These are phyloP conservation scores for Teinopalpus imperialis DNA, from an alignment of 2,888 invertebrate genomes.

Conservation along the genomic window DNA sequence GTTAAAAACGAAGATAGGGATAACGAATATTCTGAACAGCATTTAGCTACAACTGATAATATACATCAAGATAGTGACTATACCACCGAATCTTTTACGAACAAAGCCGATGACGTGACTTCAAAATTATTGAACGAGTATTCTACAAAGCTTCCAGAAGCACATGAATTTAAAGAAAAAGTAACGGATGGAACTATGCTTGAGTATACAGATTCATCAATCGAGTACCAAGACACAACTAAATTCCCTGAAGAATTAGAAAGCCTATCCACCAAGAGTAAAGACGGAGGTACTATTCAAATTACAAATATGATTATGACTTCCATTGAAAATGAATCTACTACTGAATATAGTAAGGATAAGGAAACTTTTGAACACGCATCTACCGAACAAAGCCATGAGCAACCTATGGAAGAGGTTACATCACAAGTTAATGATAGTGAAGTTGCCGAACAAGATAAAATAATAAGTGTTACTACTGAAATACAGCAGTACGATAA, in stretches of 20 bases:
- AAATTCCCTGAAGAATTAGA: neutral
- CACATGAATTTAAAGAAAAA: slow-evolving; percentile 5
- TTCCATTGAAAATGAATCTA: neutral
- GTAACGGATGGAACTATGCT: neutral
- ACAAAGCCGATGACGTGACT: neutral
- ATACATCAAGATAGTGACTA: neutral
- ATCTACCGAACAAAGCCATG: slow-evolving; percentile 9
- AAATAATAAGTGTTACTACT: slow-evolving; percentile 3
- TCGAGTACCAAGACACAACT: slow-evolving; percentile 1
- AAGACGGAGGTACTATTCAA: slow-evolving; percentile 3
- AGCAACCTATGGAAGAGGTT: neutral
- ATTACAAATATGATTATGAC: neutral
- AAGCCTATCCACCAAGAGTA: neutral
- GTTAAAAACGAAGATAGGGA: slow-evolving; percentile 3
- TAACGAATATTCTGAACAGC: neutral
- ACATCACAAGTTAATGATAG: slow-evolving; percentile 8
- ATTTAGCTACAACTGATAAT: neutral
- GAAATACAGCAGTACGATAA: neutral
- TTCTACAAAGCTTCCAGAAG: slow-evolving; percentile 4
- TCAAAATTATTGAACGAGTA: neutral
- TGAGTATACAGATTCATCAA: neutral
- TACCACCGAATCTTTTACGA: slow-evolving; percentile 1
- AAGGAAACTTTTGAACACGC: neutral
- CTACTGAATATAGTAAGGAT: slow-evolving; percentile 7
- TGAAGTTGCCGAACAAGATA: neutral